Conservation (phyloP, 2,888 invertebrate genomes). For the Coecobrya sp. region DNA sequence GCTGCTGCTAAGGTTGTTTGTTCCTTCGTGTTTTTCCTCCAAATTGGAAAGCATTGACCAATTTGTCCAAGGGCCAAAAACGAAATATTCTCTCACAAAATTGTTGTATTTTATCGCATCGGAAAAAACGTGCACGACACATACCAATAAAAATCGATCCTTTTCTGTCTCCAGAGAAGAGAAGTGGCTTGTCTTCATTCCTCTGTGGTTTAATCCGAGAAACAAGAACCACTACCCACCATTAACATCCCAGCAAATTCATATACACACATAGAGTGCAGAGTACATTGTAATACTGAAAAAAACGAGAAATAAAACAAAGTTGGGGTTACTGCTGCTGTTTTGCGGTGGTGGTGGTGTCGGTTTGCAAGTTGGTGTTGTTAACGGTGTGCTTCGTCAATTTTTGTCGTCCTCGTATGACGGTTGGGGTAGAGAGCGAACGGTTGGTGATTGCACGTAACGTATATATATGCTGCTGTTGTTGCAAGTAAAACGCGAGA, state of each 20-base stretch:
- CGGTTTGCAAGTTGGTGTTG: constrained; percentile 40
- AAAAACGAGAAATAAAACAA: constrained; percentile 22
- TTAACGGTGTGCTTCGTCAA: constrained; percentile 40
- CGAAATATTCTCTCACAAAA: constrained; percentile 14
- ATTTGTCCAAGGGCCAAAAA: constrained; percentile 46
- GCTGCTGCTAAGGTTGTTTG: constrained; percentile 10
- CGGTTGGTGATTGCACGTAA: constrained; percentile 31
- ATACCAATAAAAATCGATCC: constrained; percentile 63
- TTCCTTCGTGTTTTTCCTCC: constrained; percentile 16
- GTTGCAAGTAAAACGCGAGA: neutral
- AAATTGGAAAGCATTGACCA: constrained; percentile 54
- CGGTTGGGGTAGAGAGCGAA: constrained; percentile 33
- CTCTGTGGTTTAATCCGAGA: constrained; percentile 23
- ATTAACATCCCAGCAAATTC: neutral
- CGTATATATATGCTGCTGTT: neutral
- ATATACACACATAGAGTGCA: neutral
- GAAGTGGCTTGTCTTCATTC: constrained; percentile 30
- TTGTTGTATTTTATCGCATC: constrained; percentile 17
- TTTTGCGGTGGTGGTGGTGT: constrained; percentile 12
- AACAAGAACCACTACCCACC: neutral
- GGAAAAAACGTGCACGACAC: constrained; percentile 44
- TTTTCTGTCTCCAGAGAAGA: constrained; percentile 45
- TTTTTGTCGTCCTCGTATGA: constrained; percentile 36
- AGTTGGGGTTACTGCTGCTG: constrained; percentile 27
- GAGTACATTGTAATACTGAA: constrained; percentile 9